These are phyloP conservation scores for Piprites chloris DNA, from an alignment of 2,113 vertebrate species.

Conservation along the genomic window DNA sequence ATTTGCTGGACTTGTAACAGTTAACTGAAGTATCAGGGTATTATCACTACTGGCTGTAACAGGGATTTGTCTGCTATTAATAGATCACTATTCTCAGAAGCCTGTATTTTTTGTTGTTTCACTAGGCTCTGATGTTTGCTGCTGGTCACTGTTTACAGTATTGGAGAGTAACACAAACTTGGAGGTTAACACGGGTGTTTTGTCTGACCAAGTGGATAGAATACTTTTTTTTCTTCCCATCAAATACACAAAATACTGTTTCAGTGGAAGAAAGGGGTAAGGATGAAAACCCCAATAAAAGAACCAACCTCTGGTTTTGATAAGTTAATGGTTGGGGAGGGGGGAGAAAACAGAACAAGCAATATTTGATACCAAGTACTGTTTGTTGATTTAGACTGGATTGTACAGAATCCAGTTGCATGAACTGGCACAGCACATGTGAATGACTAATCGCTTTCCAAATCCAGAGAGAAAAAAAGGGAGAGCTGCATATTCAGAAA, in stretches of 20 bases:
- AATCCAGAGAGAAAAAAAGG: neutral
- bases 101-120: slow-evolving; percentile 32
- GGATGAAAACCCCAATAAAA: neutral
- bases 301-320: neutral
- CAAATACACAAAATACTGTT: neutral
- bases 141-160: slow-evolving; percentile 54
- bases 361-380: neutral
- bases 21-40: slow-evolving; percentile 59
- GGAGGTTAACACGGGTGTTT: neutral
- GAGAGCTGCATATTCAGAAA: neutral
- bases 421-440: neutral
- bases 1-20: slow-evolving; percentile 27
- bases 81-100: slow-evolving; percentile 58
- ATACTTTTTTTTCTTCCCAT: neutral
- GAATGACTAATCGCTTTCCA: slow-evolving; percentile 32
- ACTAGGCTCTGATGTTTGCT: slow-evolving; percentile 38
- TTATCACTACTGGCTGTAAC: slow-evolving; percentile 57
- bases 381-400: neutral
- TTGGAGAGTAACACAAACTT: neutral
- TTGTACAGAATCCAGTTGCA: neutral
- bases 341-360: neutral
- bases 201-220: neutral
- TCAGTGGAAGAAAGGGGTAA: neutral
- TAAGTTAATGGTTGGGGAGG: neutral
- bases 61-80: slow-evolving; percentile 76